Evolutionary conservation across 2,797 vertebrate species (phyloP).

Genomic region (Paramormyrops hopkinsi): DNA sequence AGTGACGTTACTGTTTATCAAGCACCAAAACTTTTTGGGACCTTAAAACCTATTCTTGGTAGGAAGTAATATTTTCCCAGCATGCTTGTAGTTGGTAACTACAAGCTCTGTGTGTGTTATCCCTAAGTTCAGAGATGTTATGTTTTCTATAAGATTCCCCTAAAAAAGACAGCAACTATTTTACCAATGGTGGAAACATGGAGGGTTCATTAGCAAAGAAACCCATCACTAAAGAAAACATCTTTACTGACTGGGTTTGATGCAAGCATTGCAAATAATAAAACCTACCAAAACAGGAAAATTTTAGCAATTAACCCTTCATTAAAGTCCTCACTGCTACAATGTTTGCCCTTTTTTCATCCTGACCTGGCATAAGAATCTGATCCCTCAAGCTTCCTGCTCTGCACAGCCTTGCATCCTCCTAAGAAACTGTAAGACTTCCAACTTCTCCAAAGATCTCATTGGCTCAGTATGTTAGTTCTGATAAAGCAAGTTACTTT

Average conservation of each 20-base stretch:
- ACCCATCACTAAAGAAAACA: slow-evolving; percentile 20
- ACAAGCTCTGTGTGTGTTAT: background rate
- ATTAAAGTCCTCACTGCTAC: slow-evolving; percentile 26
- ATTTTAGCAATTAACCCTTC: slow-evolving; percentile 25
- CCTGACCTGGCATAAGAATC: slow-evolving; percentile 27
- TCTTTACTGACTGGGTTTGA: background rate
- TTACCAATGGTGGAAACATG: background rate
- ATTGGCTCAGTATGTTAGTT: background rate
- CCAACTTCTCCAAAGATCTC: background rate
- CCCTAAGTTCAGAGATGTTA: background rate
- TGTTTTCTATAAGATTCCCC: background rate
- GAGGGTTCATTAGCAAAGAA: slow-evolving; percentile 25
- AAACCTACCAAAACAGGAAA: slow-evolving; percentile 25
- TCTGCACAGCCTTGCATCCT: background rate
- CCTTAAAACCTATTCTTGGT: background rate
- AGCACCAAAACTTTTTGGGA: background rate
- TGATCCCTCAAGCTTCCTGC: background rate
- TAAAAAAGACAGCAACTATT: background rate
- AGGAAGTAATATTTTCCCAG: background rate
- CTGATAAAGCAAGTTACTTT: background rate
- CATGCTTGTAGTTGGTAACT: background rate
- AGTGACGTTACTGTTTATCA: background rate
- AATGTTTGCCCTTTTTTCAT: slow-evolving; percentile 33
- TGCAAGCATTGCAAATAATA: slow-evolving; percentile 8
- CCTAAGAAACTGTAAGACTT: background rate